Base-by-base conservation (phyloP, 2,797 vertebrate genomes). In the Eupleurogrammus muticus region DNA sequence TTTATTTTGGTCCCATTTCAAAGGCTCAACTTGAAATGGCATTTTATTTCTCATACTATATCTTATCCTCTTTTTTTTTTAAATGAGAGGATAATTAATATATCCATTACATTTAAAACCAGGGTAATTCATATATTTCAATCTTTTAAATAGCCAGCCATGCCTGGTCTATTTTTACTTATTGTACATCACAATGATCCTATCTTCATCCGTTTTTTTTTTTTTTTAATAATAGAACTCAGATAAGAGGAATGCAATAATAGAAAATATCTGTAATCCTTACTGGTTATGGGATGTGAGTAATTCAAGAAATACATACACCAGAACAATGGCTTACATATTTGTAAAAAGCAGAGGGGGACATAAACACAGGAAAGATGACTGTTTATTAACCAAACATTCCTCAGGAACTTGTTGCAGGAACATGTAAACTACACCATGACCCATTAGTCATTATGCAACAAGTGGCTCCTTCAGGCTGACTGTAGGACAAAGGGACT, bases 321-420 rank as follows among this genome's bases (percentile, higher is more conserved):
- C 17, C 54, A 32, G 60, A 47, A 70, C 55, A 60, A 57, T 63
- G 5, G 8, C 40, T 73, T 52, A 66, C 50, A 61, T 62, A 56
- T 73, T 73, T 55, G 13, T 56, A 60, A 73, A 66, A 78, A 46
- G 12, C 59, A 70, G 23, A 24, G 10, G 4, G n/a, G 56, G 52
- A 73, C 34, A 74, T 87, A 77, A 82, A 79, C 72, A 86, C 59
- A 81, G 77, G 59, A 73, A 66, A 69, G 48, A 72, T 75, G 61
- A 78, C 34, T 72, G 68, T 83, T 85, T 85, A 86, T 77, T 64
- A 78, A 74, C 70, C 55, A 77, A 80, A 77, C 73, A 85, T 80
- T 86, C 69, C 64, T 56, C 34, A 21, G 59, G 70, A 75, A 75
- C 66, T 70, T 72, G 68, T 54, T 68, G 56, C 66, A 66, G 51